Evolutionary conservation across 2,888 invertebrate species (phyloP).

Genomic region (Trissolcus brochymenae): DNA sequence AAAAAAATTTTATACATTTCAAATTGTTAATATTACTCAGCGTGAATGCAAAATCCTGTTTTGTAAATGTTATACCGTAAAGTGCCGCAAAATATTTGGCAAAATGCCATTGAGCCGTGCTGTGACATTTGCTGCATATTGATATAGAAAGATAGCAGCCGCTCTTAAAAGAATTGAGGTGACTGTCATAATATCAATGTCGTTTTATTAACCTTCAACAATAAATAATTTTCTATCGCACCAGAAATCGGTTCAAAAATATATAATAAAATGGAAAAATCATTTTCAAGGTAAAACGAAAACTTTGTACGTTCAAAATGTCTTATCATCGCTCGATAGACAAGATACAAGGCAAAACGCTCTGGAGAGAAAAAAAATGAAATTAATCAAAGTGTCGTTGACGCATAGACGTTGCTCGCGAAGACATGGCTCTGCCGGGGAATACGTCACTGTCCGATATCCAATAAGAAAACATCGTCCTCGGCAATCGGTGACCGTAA

Average conservation of each 20-base stretch:
- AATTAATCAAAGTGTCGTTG: constrained; percentile 53
- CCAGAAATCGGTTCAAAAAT: too few relatives aligned
- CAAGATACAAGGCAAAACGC: constrained; percentile 16
- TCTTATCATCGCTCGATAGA: constrained; percentile 21
- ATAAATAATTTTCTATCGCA: too few relatives aligned
- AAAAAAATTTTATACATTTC: too few relatives aligned
- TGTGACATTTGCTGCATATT: constrained; percentile 40
- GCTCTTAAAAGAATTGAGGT: constrained; percentile 14
- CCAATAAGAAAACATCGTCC: constrained; percentile 58
- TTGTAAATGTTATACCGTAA: constrained; percentile 45
- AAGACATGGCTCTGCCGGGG: constrained; percentile 49
- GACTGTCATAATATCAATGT: too few relatives aligned
- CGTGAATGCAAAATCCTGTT: constrained; percentile 1
- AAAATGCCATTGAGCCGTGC: constrained; percentile 49
- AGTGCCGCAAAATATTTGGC: constrained; percentile 53
- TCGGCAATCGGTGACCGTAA: constrained; percentile 58
- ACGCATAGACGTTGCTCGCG: constrained; percentile 45
- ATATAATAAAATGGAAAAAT: too few relatives aligned
- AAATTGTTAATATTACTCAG: too few relatives aligned
- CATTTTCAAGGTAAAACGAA: too few relatives aligned
- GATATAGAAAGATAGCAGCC: constrained; percentile 53
- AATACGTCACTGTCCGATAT: constrained; percentile 57
- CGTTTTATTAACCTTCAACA: constrained; percentile 3
- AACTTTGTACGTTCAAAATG: not conserved
- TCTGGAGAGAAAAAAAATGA: constrained; percentile 21